A percentile compares a stretch with the other conserved stretches of the same genome.
Evolutionary conservation across 2,797 vertebrate species (phyloP).

Genomic region (Apodemus agrarius): DNA sequence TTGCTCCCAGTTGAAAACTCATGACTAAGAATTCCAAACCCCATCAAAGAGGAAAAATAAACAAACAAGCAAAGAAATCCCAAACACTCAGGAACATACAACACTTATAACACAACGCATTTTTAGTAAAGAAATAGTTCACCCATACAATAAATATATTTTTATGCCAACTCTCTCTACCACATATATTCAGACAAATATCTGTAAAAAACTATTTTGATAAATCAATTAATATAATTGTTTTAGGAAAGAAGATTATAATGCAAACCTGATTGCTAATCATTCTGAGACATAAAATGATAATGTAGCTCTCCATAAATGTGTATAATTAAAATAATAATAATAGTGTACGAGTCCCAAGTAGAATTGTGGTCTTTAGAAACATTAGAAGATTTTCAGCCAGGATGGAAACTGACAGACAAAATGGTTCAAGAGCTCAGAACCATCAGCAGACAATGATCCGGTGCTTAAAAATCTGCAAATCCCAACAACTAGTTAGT

Average conservation of each 20-base stretch:
- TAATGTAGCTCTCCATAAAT: background rate
- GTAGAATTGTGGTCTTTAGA: background rate
- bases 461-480: background rate
- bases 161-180: background rate
- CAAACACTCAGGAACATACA: background rate
- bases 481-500: background rate
- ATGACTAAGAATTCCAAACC: conserved; percentile 43
- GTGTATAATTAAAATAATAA: background rate
- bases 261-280: background rate
- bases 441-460: background rate
- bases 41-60: background rate
- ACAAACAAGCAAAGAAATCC: background rate
- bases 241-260: conserved; percentile 14
- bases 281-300: background rate
- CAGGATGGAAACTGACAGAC: background rate
- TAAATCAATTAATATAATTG: background rate
- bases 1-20: conserved; percentile 40
- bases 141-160: background rate
- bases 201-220: background rate
- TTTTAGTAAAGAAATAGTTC: background rate
- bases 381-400: conserved; percentile 45
- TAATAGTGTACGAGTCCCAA: background rate
- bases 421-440: background rate
- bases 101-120: background rate
- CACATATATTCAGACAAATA: conserved; percentile 1